Percentiles rank a stretch among this genome's conserved stretches.
Evolutionary conservation across 2,113 vertebrate species (phyloP).

Genomic region (Anhinga anhinga): DNA sequence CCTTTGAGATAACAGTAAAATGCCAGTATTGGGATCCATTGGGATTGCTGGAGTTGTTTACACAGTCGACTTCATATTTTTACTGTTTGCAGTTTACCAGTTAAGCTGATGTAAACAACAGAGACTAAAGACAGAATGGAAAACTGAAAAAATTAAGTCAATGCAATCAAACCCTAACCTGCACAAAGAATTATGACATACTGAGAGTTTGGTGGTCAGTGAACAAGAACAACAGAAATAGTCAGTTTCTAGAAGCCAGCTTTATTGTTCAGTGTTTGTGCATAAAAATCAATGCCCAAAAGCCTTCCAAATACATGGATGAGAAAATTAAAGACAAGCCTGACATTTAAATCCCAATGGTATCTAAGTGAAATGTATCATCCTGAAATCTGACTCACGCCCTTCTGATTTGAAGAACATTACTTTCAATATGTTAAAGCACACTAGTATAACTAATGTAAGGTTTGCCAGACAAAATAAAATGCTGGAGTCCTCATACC

Average conservation of each 20-base stretch:
- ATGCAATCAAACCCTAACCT: background rate
- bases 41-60: background rate
- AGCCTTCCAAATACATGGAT: constrained; percentile 30
- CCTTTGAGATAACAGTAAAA: background rate
- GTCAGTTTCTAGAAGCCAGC: background rate
- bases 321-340: constrained; percentile 42
- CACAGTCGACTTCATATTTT: background rate
- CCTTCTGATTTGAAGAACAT: constrained; percentile 37
- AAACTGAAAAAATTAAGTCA: background rate
- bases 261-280: constrained; percentile 26
- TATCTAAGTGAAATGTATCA: constrained; percentile 17
- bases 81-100: background rate
- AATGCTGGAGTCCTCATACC: background rate
- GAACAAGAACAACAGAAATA: background rate
- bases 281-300: constrained; percentile 9
- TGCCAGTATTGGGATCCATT: background rate
- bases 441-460: background rate
- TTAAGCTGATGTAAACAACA: background rate
- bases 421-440: constrained; percentile 24
- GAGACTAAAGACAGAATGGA: background rate
- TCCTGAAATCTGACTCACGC: constrained; percentile 24
- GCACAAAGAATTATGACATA: background rate
- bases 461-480: constrained; percentile 1
- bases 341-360: constrained; percentile 56
- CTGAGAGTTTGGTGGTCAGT: background rate